Evolutionary conservation across 2,113 vertebrate species (phyloP).

Genomic region (Grallaria varia): DNA sequence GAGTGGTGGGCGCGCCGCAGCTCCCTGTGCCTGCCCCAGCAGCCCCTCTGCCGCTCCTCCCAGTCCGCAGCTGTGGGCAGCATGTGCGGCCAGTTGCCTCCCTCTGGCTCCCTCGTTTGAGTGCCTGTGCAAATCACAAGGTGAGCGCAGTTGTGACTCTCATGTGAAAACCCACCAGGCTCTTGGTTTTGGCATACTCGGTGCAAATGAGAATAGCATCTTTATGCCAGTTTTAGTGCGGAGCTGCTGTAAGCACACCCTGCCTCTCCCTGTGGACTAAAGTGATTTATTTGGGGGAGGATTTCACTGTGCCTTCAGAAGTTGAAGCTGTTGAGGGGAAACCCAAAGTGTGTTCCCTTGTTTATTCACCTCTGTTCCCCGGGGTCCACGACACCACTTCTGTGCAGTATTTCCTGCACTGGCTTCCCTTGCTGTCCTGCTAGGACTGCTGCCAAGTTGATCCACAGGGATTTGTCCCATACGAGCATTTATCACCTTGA

Average conservation of each 20-base stretch:
- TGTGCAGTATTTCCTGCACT: neutral
- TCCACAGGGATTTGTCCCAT: neutral
- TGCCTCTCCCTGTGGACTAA: neutral
- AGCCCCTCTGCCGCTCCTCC: neutral
- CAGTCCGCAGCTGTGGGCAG: accelerated
- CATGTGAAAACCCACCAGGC: neutral
- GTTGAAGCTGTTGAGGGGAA: neutral
- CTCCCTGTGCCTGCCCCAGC: neutral
- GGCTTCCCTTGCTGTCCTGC: neutral
- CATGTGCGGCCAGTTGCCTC: accelerated
- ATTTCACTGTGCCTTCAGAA: neutral
- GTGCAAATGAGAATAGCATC: neutral
- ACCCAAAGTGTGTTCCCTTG: accelerated
- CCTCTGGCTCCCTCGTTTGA: neutral
- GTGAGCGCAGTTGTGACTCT: neutral
- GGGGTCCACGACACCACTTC: neutral
- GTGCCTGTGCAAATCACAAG: neutral
- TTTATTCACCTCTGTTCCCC: neutral
- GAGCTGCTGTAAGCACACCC: neutral
- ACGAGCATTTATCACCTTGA: neutral
- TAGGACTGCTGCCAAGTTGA: neutral
- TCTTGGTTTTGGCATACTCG: neutral
- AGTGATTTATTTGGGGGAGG: neutral
- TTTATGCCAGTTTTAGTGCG: neutral
- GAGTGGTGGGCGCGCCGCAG: neutral